phyloP scores from a whole-genome alignment of 2,113 vertebrate genomes.

The Shinisaurus crocodilurus region DNA sequence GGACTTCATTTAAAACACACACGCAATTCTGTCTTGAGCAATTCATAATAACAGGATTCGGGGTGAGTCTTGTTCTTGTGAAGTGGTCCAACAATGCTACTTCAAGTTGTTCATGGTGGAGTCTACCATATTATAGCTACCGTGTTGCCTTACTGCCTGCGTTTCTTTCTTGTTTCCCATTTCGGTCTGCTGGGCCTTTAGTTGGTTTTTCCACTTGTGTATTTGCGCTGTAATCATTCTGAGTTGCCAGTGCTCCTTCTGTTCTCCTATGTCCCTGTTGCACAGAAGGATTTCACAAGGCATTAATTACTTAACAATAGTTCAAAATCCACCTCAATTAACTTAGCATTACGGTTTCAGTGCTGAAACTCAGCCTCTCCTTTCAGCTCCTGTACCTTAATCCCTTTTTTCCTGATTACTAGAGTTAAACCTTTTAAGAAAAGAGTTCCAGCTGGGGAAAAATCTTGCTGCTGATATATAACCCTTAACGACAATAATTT shows the following conservation, averaged over 20 bases:
- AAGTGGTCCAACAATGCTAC: neutral
- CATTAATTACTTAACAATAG: neutral
- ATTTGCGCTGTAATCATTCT: neutral
- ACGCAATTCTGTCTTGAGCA: neutral
- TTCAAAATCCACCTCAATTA: neutral
- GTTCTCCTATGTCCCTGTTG: neutral
- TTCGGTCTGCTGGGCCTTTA: neutral
- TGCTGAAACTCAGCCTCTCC: neutral
- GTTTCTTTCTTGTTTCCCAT: neutral
- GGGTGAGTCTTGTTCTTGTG: neutral
- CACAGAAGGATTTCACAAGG: neutral
- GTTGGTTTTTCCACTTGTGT: neutral
- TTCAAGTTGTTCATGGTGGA: neutral
- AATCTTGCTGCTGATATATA: slow-evolving; percentile 30
- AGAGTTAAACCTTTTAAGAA: slow-evolving; percentile 16
- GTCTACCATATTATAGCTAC: neutral
- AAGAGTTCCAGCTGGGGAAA: slow-evolving; percentile 14
- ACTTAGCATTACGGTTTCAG: neutral
- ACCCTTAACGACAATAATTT: neutral
- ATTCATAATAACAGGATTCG: neutral
- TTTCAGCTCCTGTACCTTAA: neutral
- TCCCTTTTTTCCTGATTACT: neutral
- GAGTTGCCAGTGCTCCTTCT: neutral
- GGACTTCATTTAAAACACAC: neutral
- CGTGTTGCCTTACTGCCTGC: neutral